Conservation (phyloP, 2,113 vertebrate species). For the Leucoraja erinaceus region DNA sequence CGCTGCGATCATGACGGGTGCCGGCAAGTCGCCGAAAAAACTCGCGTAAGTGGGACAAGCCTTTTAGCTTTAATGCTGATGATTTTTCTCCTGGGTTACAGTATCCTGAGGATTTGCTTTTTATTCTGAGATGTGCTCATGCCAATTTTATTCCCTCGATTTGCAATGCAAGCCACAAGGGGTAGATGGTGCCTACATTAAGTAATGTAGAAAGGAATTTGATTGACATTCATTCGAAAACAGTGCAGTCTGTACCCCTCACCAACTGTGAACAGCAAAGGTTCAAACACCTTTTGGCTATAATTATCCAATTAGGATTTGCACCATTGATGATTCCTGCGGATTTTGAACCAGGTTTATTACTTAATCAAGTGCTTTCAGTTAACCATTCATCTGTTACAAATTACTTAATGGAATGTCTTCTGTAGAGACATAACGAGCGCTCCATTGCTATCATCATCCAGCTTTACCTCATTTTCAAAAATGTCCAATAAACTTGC, state of each 20-base stretch:
- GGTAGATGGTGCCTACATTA: neutral
- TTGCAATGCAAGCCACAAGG: neutral
- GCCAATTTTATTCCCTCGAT: neutral
- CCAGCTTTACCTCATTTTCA: neutral
- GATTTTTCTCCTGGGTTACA: neutral
- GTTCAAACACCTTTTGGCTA: neutral
- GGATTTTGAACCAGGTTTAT: neutral
- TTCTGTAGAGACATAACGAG: neutral
- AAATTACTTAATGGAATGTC: neutral
- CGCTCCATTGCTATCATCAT: neutral
- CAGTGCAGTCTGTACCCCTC: neutral
- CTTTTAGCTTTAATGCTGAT: neutral
- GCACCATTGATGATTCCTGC: neutral
- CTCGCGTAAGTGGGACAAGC: no score
- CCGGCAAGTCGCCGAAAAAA: no score
- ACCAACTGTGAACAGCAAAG: neutral
- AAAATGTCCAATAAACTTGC: neutral
- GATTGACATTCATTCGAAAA: neutral
- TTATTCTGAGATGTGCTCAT: neutral
- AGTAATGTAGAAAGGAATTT: neutral
- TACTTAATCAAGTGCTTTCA: slow-evolving; percentile 17
- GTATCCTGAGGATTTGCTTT: neutral
- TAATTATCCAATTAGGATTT: neutral
- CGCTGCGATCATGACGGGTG: no score
- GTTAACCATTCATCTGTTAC: neutral